A percentile compares a stretch with the other conserved stretches of the same genome.
Conservation (phyloP, 2,888 invertebrate genomes). For the Serrognathus titanus region DNA sequence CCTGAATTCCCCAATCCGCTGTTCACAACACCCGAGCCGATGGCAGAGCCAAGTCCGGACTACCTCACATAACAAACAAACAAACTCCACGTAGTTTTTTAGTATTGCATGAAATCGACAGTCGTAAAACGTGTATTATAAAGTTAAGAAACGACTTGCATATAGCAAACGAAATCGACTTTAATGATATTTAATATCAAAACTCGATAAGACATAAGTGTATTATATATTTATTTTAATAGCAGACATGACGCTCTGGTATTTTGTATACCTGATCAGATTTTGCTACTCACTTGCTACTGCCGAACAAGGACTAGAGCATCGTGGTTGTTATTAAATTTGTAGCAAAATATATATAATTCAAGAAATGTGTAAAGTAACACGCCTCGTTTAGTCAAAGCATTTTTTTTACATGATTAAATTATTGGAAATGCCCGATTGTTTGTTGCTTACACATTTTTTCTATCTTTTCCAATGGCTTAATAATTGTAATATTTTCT, state of each 20-base stretch:
- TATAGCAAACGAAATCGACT: constrained; percentile 4
- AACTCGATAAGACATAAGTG: constrained; percentile 15
- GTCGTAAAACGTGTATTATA: neutral
- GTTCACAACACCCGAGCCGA: constrained; percentile 78
- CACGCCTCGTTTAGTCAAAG: neutral
- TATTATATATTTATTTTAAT: constrained; percentile 25
- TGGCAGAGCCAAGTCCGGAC: constrained; percentile 79
- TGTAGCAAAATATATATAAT: constrained; percentile 23
- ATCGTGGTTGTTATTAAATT: constrained; percentile 10
- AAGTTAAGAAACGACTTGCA: constrained; percentile 9
- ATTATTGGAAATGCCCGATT: neutral
- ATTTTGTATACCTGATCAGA: constrained; percentile 19
- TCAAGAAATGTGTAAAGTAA: constrained; percentile 11
- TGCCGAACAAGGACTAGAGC: constrained; percentile 18
- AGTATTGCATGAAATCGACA: constrained; percentile 3
- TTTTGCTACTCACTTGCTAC: constrained; percentile 24
- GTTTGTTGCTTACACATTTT: constrained; percentile 26
- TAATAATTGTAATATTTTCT: constrained; percentile 24
- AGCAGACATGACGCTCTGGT: constrained; percentile 4
- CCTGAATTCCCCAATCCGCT: constrained; percentile 94
- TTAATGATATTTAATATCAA: constrained; percentile 5
- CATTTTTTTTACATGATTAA: neutral
- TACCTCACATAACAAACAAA: constrained; percentile 58
- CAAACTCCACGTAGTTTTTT: constrained; percentile 6
- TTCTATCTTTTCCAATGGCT: constrained; percentile 49